A percentile compares a stretch with the other conserved stretches of the same genome.
These are phyloP conservation scores for Phalacrocorax aristotelis DNA, from an alignment of 2,113 vertebrate species.

Conservation along the genomic window DNA sequence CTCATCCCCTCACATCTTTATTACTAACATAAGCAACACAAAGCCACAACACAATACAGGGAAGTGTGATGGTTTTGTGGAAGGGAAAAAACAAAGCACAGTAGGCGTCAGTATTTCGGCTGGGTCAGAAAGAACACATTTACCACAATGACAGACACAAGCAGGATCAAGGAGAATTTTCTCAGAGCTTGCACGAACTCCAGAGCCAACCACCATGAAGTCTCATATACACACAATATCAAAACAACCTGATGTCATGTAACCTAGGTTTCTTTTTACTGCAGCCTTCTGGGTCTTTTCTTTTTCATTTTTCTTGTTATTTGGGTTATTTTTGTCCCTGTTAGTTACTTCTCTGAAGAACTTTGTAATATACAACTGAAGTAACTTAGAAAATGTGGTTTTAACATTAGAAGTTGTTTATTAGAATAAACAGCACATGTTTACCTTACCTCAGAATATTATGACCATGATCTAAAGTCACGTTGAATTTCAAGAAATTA, in stretches of 20 bases:
- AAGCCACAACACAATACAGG: not conserved
- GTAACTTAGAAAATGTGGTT: not conserved
- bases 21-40: not conserved
- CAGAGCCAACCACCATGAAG: not conserved
- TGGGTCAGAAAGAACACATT: not conserved
- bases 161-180: not conserved
- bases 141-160: not conserved
- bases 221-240: not conserved
- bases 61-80: not conserved
- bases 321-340: not conserved
- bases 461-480: not conserved
- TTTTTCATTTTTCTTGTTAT: not conserved
- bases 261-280: not conserved
- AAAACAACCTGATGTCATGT: not conserved
- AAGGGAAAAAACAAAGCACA: not conserved
- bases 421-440: not conserved
- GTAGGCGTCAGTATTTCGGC: not conserved
- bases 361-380: not conserved
- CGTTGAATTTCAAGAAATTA: not conserved
- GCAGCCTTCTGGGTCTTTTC: not conserved
- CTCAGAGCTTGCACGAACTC: not conserved
- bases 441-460: not conserved
- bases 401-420: not conserved
- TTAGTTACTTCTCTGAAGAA: not conserved
- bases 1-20: not conserved